A percentile compares a stretch with the other conserved stretches of the same genome.
These are phyloP conservation scores for Chloromyia formosa DNA, from an alignment of 2,888 invertebrate species.

Conservation along the genomic window DNA sequence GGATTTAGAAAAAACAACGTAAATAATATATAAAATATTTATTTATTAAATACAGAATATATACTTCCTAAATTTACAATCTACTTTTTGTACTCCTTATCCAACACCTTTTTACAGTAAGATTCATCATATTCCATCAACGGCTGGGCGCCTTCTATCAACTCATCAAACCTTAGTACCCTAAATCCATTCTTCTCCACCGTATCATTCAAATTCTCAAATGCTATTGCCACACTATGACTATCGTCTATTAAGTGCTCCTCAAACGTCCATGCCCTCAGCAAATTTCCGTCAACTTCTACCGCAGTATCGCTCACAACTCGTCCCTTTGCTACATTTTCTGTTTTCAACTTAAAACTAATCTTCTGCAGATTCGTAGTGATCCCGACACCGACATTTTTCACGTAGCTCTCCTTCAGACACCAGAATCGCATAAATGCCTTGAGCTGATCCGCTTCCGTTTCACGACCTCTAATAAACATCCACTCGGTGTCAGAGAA, in stretches of 20 bases:
- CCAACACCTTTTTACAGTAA: conserved; percentile 69
- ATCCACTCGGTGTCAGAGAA: conserved; percentile 85
- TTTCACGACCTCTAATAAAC: conserved; percentile 69
- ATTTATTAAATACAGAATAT: too few relatives aligned
- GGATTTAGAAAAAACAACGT: too few relatives aligned
- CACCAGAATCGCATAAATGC: conserved; percentile 93
- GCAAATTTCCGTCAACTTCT: conserved; percentile 67
- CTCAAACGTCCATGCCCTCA: conserved; percentile 80
- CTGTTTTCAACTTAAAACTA: conserved; percentile 75
- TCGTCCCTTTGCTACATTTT: conserved; percentile 63
- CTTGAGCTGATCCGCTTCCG: conserved; percentile 73
- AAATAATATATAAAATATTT: too few relatives aligned
- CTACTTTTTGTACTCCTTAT: conserved; percentile 66
- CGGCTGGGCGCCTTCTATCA: conserved; percentile 68
- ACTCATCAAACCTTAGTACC: conserved; percentile 69
- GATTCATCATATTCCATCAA: conserved; percentile 66
- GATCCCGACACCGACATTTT: conserved; percentile 88
- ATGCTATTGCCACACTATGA: conserved; percentile 83
- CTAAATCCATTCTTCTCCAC: conserved; percentile 63
- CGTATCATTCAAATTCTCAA: conserved; percentile 59
- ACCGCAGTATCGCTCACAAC: conserved; percentile 74
- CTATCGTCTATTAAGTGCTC: conserved; percentile 79
- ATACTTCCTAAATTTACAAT: too few relatives aligned
- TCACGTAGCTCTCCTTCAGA: conserved; percentile 93
- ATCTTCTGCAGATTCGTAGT: conserved; percentile 79